Evolutionary conservation across 2,888 invertebrate species (phyloP), one percentile per base, ranked within the genome.

Genomic region (Schizaphis graminum): DNA sequence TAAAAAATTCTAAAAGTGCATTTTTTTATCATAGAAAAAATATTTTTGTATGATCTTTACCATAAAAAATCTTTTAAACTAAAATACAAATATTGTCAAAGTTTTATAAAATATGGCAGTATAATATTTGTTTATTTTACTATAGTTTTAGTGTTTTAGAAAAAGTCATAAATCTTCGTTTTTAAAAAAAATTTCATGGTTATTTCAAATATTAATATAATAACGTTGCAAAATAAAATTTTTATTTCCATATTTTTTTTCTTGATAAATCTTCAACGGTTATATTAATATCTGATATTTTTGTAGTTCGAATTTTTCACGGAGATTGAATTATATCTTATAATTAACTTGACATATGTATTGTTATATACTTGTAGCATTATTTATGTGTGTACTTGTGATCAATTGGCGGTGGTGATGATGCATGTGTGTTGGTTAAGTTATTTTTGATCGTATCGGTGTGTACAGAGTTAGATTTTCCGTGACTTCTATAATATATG

Each of bases 81-180:
- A 77, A 35, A 35, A 77, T 77, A 77, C 35, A 77, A 77, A 77
- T 77, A 77, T 77, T 77, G 77, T 21, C 7, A 35, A 77, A 77
- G 77, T 77, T 77, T 35, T 77, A 77, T 77, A 77, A 77, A 77
- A 77, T 35, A 77, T 21, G 35, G 21, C 35, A 35, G 77, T 35
- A 35, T 8, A 77, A n/a, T 49, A 49, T 49, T 49, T 49, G 28
- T 28, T 28, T 86, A 86, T 47, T 86, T 86, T 47, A 47, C 28
- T 44, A 28, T 16, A 86, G 47, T 47, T 86, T 28, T 86, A 47
- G 44, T 86, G 28, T 86, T 49, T 16, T n/a, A 28, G 21, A 86
- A 87, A 87, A 87, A 49, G 87, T 28, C 87, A 49, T 87, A 87
- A 87, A 87, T 87, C 87, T 87, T 87, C n/a, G n/a, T n/a, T 87